These are phyloP conservation scores for Arbacia lixula DNA, from an alignment of 53 echinoderm and acorn worm species.

Conservation along the genomic window DNA sequence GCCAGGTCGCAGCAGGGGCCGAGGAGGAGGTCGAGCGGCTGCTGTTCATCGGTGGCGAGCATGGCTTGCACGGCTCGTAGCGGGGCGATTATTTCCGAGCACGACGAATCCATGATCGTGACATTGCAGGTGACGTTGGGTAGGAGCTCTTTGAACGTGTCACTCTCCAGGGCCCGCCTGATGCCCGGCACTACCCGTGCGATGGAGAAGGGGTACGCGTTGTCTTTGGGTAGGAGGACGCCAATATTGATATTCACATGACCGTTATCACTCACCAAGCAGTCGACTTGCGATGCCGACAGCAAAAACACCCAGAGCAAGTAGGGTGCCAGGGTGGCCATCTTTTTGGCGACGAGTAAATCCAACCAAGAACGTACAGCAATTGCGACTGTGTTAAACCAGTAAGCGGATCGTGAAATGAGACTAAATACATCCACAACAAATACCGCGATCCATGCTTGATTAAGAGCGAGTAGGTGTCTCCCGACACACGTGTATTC, in stretches of 20 bases:
- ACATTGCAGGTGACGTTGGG: background rate
- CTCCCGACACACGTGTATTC: too few species aligned
- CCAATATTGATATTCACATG: conserved; percentile 28
- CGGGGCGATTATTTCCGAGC: conserved; percentile 1
- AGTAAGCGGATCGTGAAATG: too few species aligned
- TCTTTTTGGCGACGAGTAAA: too few species aligned
- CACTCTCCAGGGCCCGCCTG: background rate
- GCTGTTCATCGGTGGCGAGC: background rate
- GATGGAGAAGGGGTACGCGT: conserved; percentile 10
- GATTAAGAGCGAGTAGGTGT: too few species aligned
- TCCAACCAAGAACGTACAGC: too few species aligned
- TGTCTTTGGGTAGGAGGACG: conserved; percentile 20
- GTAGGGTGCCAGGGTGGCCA: too few species aligned
- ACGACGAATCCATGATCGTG: conserved; percentile 36
- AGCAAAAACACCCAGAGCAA: too few species aligned
- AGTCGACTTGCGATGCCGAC: too few species aligned
- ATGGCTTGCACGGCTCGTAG: conserved; percentile 13
- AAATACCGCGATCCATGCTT: too few species aligned
- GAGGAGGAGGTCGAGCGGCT: conserved; percentile 14
- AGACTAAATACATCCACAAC: too few species aligned
- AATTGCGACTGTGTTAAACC: too few species aligned
- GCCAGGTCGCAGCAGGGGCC: conserved; percentile 19
- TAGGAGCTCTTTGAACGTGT: background rate
- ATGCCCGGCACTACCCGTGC: conserved; percentile 17
- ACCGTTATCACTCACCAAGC: too few species aligned